Base-by-base conservation (phyloP, 23 tunicate species). In the Oikopleura dioica region DNA sequence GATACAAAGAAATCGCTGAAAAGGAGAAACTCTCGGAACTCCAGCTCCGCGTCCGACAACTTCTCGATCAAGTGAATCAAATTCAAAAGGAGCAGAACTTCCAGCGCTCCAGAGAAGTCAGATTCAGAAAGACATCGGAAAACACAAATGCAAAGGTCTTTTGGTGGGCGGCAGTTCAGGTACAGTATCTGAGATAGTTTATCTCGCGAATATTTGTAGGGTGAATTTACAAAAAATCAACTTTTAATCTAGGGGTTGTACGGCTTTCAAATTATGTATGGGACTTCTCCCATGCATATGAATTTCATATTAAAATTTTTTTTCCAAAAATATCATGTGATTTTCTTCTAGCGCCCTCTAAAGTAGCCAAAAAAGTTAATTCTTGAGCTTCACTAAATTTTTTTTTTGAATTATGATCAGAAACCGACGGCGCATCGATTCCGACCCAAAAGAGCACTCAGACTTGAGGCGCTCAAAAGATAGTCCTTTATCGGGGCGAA, bases 11-110 rank as follows among this genome's bases (percentile, higher is more conserved):
- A 58, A 83, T 89, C 36, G 96, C 96, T 1, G 82, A 84, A 32
- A 84, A 84, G 51, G 98, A 92, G 37, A 92, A 92, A 59, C 37
- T 85, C 34, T 85, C 94, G 0, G 94, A 92, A 55, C 77, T 92
- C 36, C 94, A 92, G 59, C 81, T 92, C 1, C 92, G 98, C 29
- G 87, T 82, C 0, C 84, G 94, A 33, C 94, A 92, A 68, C 83
- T 92, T 29, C 80, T 92, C 12, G 98, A 92, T 78, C 98, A 92
- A 83, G 81, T 92, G 0, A 44, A 84, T 51, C 94, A 92, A 69
- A 92, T 92, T 37, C 98, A 92, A 63, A 85, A 92, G 55, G 98
- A 92, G 51, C 98, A 92, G 77, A 83, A 92, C 36, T 92, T 85
- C 36, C 98, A 92, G 38, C 76, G 98, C 24, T 79, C 59, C 38